phyloP scores from a whole-genome alignment of 2,113 vertebrate genomes.

The Sapajus apella region DNA sequence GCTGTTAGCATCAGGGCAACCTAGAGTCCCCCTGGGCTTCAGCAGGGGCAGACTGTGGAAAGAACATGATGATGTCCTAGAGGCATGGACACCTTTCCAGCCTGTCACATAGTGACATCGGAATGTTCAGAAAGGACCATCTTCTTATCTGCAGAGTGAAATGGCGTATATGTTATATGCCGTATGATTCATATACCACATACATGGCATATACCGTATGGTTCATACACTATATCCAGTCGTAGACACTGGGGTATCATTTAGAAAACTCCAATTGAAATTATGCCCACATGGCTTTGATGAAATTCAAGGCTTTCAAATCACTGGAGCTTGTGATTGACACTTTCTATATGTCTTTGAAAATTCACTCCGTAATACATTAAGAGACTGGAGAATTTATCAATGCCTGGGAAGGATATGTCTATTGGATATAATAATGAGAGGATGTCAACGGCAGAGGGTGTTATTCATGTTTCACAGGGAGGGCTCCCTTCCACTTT shows the following conservation, averaged over 20 bases:
- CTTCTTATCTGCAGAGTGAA: constrained; percentile 28
- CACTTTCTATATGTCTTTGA: neutral
- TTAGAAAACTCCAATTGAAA: constrained; percentile 19
- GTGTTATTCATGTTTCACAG: constrained; percentile 33
- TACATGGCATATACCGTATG: neutral
- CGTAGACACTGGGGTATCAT: neutral
- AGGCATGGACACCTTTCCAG: neutral
- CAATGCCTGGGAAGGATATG: neutral
- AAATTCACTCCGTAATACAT: neutral
- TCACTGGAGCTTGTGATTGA: constrained; percentile 16
- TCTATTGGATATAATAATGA: constrained; percentile 43
- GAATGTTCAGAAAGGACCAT: neutral
- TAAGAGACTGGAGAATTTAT: constrained; percentile 45
- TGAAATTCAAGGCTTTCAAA: constrained; percentile 23
- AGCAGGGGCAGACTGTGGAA: neutral
- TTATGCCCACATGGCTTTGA: constrained; percentile 31
- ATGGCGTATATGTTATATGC: neutral
- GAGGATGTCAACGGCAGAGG: neutral
- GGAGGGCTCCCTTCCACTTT: neutral
- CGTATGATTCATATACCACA: neutral
- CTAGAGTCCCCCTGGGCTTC: neutral
- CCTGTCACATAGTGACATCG: neutral
- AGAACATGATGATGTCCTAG: neutral
- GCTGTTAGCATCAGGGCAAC: neutral
- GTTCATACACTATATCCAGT: neutral